phyloP scores from a whole-genome alignment of 2,113 vertebrate species.

The Osmerus mordax region DNA sequence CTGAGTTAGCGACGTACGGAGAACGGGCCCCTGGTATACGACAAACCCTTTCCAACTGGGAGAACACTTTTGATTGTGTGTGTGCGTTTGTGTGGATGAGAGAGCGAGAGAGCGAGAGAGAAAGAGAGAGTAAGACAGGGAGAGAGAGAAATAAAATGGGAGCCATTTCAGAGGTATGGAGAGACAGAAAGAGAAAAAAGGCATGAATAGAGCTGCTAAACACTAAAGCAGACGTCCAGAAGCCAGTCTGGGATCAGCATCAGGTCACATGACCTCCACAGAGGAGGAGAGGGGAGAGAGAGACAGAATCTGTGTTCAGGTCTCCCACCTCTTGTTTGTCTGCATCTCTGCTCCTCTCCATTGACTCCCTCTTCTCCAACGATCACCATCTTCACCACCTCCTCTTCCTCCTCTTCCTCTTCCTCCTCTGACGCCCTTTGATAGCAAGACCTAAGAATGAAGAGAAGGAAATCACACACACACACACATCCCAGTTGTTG shows the following conservation, averaged over 20 bases:
- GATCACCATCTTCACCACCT: conserved; percentile 30
- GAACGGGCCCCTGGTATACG: background rate
- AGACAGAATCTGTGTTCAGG: background rate
- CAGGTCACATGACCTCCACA: background rate
- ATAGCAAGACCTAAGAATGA: conserved; percentile 18
- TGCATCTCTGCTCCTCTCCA: conserved; percentile 20
- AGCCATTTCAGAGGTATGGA: background rate
- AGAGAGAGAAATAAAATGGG: no score
- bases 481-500: background rate
- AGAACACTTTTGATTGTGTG: background rate
- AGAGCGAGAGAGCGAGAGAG: no score
- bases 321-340: conserved; percentile 48
- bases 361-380: conserved; percentile 9
- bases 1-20: no score
- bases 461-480: background rate
- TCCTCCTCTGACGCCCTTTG: conserved; percentile 24
- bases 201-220: no score
- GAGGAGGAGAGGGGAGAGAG: background rate
- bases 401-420: background rate
- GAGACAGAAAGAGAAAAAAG: no score
- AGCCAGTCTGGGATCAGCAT: background rate
- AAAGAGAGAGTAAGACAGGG: no score
- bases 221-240: background rate
- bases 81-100: background rate
- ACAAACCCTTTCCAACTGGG: background rate